A percentile compares a stretch with the other conserved stretches of the same genome.
These are phyloP conservation scores for Mormyrus proboscirostris DNA, from an alignment of 2,797 vertebrate genomes.

Conservation along the genomic window DNA sequence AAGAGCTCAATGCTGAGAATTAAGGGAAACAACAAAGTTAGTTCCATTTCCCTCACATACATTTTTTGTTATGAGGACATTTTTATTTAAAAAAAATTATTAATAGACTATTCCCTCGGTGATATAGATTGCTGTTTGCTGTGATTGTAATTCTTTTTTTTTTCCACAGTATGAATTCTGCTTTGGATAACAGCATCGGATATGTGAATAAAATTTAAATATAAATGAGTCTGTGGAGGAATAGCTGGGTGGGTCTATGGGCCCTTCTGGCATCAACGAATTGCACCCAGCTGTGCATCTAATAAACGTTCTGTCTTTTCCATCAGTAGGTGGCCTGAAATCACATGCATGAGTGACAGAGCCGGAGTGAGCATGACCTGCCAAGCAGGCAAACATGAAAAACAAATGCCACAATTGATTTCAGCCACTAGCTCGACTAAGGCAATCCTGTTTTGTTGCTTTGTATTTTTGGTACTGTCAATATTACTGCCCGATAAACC, in stretches of 20 bases:
- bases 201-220: conserved; percentile 12
- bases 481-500: background rate
- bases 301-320: background rate
- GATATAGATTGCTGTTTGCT: background rate
- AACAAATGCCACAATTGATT: background rate
- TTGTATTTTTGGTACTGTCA: background rate
- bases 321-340: conserved; percentile 13
- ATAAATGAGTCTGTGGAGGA: background rate
- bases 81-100: background rate
- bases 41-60: background rate
- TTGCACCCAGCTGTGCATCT: background rate
- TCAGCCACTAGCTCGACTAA: background rate
- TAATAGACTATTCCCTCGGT: background rate
- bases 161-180: background rate
- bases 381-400: background rate
- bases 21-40: background rate
- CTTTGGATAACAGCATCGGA: background rate
- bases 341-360: background rate
- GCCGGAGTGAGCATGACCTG: background rate
- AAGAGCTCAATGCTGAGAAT: background rate
- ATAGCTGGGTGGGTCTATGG: background rate
- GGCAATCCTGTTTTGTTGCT: background rate
- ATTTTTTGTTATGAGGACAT: background rate
- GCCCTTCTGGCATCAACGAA: background rate
- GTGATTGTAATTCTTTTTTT: background rate